Base-by-base conservation (phyloP, 2,113 vertebrate species). In the Catharus minimus region DNA sequence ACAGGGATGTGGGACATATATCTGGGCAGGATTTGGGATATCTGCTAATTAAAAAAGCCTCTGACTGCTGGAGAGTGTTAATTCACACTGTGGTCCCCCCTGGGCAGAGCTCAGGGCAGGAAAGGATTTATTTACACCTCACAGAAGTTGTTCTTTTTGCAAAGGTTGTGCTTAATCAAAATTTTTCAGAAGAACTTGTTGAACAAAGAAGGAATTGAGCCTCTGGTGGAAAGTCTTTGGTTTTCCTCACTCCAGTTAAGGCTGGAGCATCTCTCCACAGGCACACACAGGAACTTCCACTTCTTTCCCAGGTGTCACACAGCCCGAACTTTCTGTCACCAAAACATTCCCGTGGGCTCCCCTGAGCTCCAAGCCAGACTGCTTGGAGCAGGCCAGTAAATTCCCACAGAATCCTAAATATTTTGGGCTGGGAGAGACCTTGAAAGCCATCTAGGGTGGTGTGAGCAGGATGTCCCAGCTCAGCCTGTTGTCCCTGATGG, bases 51-150 rank as follows among this genome's bases (percentile, higher is more conserved):
- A 94, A 60, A 86, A 73, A 33, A 22, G 36, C 62, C n/a, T 85
- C 95, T 84, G 86, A 69, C 75, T 89, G 90, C 90, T 33, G 55
- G 38, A 79, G 73, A 21, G 44, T 56, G 76, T 52, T 94, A 91
- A 94, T 86, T 95, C 93, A 94, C 41, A 86, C 55, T 0, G 4
- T 14, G 18, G 88, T 76, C 69, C 82, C 89, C 69, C 14, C 27
- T 4, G 72, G 81, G 78, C 32, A 5, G 22, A 33, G 77, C 53
- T 67, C 52, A 33, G 86, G 88, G 65, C 44, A 56, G 44, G 77
- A 36, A 56, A 79, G 60, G 93, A 92, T 95, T 95, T 96, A 95
- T 95, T 95, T 92, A 88, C 69, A 61, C 77, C 82, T 49, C 5
- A 2, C 21, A 18, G 39, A 79, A 92, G 60, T 86, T 85, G 13